Base-by-base conservation (phyloP, 2,113 vertebrate genomes). In the Micromys minutus region DNA sequence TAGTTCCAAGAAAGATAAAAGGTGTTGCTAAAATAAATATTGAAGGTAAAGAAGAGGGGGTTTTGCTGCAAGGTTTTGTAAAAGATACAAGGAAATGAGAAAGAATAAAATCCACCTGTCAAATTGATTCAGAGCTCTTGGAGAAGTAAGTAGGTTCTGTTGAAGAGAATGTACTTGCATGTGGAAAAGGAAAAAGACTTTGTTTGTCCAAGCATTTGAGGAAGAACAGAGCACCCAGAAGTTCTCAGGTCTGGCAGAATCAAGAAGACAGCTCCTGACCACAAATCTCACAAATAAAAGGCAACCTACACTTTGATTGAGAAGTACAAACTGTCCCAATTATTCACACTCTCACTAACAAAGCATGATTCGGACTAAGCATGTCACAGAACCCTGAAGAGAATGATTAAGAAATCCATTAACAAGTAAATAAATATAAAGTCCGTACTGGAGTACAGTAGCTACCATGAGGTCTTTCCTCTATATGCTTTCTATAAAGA, bases 241-340 rank as follows among this genome's bases (percentile, higher is more conserved):
- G 42, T 29, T 47, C n/a, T n/a, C n/a, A n/a, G 3, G 7, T 24
- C 59, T 83, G 7, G 8, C 31, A 90, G 17, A 74, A 21, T 1
- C 26, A 7, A 93, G 34, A 92, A 55, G 19, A 61, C 8, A 61
- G 55, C 24, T 47, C 4, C 1, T 83, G 42, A 16, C 57, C 24
- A 72, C 24, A 34, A 94, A 57, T 57, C 6, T 63, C 26, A 34
- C 21, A 80, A 88, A 29, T 67, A 4, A 85, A 84, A 42, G 24
- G 29, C 65, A 85, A 13, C 67, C 55, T 47, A n/a, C 87, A 86
- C 34, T 93, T 83, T 96, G 17, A 83, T 42, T 87, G 52, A 77
- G 39, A 89, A 89, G 24, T 24, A 74, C 34, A 42, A 39, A 75
- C 8, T 3, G 47, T 77, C 45, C 7, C 87, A 19, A n/a, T 19